Conservation (phyloP, 2,113 vertebrate genomes). For the Sorex araneus region DNA sequence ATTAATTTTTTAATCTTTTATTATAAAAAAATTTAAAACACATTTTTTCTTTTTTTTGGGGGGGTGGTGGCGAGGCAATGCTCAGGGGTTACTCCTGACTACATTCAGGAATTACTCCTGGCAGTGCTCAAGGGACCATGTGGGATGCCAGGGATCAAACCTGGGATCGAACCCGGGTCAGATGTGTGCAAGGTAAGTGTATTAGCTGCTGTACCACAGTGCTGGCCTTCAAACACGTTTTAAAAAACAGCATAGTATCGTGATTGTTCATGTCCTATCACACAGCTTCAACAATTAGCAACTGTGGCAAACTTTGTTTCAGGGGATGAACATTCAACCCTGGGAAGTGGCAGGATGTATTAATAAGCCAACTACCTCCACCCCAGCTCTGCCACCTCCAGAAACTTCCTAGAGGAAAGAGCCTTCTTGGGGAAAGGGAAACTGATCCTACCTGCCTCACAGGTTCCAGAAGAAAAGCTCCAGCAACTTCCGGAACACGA, state of each 20-base stretch:
- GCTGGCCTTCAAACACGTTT: neutral
- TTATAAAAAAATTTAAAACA: neutral
- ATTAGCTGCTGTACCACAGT: no score
- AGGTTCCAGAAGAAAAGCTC: neutral
- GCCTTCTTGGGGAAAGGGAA: neutral
- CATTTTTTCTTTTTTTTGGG: no score
- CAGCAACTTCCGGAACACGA: neutral
- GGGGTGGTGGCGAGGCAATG: no score
- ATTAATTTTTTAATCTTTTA: neutral
- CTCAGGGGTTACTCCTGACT: no score
- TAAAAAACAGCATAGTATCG: neutral
- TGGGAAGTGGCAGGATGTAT: neutral
- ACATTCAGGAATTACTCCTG: no score
- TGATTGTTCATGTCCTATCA: neutral
- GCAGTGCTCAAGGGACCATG: no score
- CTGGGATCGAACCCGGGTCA: no score
- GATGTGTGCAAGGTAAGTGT: no score
- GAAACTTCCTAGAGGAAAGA: constrained; percentile 25
- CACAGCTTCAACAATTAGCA: neutral
- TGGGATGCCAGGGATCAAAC: no score
- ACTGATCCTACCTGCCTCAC: neutral
- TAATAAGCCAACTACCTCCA: neutral
- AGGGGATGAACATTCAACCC: neutral
- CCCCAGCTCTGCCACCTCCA: neutral
- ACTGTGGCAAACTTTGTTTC: neutral